phyloP scores from a whole-genome alignment of 2,113 vertebrate species.

The Myiopsitta monachus region DNA sequence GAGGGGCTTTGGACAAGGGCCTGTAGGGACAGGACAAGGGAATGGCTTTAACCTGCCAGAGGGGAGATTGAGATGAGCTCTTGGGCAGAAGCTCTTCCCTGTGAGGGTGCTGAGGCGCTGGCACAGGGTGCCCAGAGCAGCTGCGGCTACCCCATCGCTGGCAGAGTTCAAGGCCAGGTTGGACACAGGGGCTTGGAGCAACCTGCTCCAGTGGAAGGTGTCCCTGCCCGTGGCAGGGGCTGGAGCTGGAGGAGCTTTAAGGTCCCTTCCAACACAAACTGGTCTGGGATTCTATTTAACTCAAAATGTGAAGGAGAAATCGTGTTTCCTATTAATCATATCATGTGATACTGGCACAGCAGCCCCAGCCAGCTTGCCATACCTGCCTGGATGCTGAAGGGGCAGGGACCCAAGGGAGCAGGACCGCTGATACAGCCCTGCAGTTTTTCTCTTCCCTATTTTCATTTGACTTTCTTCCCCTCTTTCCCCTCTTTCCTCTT shows the following conservation, averaged over 20 bases:
- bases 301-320: not conserved
- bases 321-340: rapidly evolving
- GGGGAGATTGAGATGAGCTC: too few species aligned
- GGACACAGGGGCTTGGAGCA: too few species aligned
- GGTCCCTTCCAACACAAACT: not conserved
- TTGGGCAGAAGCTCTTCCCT: too few species aligned
- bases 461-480: not conserved
- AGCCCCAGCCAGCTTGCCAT: not conserved
- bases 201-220: too few species aligned
- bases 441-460: not conserved
- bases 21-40: too few species aligned
- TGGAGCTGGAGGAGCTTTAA: not conserved
- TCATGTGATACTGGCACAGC: rapidly evolving
- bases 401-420: not conserved
- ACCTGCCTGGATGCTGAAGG: not conserved
- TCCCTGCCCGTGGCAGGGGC: rapidly evolving
- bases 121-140: too few species aligned
- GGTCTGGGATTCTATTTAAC: not conserved
- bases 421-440: not conserved
- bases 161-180: too few species aligned
- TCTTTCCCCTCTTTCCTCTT: not conserved
- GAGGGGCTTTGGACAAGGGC: too few species aligned
- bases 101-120: too few species aligned
- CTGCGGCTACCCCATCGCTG: too few species aligned
- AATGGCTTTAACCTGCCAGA: too few species aligned